Base-by-base conservation (phyloP, 2,113 vertebrate genomes). In the Ranitomeya variabilis region DNA sequence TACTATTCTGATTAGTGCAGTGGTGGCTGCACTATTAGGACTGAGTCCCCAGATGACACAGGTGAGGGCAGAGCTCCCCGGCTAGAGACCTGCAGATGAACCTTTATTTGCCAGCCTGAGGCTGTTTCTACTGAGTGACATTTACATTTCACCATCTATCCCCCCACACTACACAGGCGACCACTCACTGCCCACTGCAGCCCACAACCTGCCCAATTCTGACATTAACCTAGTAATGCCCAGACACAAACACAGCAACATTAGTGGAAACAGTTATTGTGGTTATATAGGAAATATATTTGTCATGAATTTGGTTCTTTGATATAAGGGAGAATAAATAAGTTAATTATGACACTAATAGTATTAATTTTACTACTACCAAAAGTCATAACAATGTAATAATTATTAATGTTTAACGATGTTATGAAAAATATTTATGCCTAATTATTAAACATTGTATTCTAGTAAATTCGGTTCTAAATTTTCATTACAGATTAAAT, bases 11-110 rank as follows among this genome's bases (percentile, higher is more conserved):
- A 86, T 66, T n/a, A 16, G n/a, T 60, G 37, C 19, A 18, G 60
- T 76, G 60, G 11, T 21, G 52, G 5, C 18, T 83, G 19, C 21
- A 73, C 19, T 73, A 57, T 73, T 31, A 57, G 23, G 71, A 16
- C 31, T 10, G 73, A 76, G n/a, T 18, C 18, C 69, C 26, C 26
- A 45, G 14, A 51, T 66, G 59, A 62, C 93, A 92, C 93, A 92
- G 91, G 93, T 93, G 94, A 92, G 93, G 90, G 91, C 91, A 92
- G 91, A 90, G 91, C 90, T 57, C 92, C 91, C 91, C 84, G 80
- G 57, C 83, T 94, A 90, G 90, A 94, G 96, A 96, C 95, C 95
- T 92, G 92, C 92, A 93, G 93, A 95, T 96, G 97, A 97, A 97
- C 96, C 69, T 67, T 57, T 91, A 94, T 95, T 94, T 92, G 94